Evolutionary conservation across 2,888 invertebrate genomes (phyloP).

Genomic region (Agrochola circellaris): DNA sequence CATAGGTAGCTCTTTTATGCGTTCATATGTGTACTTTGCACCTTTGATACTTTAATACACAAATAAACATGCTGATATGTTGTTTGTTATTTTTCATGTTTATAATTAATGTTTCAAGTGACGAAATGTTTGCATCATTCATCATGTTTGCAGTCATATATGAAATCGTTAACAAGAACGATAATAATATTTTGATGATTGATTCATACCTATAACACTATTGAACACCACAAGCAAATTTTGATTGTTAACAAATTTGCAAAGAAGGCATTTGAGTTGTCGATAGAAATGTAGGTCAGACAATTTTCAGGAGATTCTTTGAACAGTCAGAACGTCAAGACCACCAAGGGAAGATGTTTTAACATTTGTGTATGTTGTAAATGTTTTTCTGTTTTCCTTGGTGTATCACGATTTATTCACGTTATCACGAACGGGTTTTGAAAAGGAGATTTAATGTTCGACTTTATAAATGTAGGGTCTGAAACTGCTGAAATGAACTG

Average conservation of each 20-base stretch:
- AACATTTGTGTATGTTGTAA: not conserved
- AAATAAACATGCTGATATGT: not conserved
- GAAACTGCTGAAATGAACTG: not conserved
- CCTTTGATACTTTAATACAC: slow-evolving; percentile 11
- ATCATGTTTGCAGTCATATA: not conserved
- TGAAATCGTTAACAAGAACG: not conserved
- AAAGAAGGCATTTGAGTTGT: not conserved
- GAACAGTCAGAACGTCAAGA: not conserved
- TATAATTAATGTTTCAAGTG: slow-evolving; percentile 1
- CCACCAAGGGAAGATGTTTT: not conserved
- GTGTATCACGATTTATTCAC: not conserved
- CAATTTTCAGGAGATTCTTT: not conserved
- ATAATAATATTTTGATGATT: slow-evolving; percentile 13
- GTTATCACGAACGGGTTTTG: too few species aligned
- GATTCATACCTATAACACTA: not conserved
- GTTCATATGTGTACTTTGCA: slow-evolving; percentile 16
- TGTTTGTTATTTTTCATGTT: not conserved
- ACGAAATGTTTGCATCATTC: slow-evolving; percentile 8
- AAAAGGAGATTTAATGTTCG: not conserved
- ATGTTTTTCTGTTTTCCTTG: slow-evolving; percentile 4
- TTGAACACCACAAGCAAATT: not conserved
- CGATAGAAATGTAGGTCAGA: not conserved
- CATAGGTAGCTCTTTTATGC: slow-evolving; percentile 2
- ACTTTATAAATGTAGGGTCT: not conserved
- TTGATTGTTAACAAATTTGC: not conserved